These are phyloP conservation scores for Chrysotoxum bicinctum DNA, from an alignment of 2,888 invertebrate species.

Conservation along the genomic window DNA sequence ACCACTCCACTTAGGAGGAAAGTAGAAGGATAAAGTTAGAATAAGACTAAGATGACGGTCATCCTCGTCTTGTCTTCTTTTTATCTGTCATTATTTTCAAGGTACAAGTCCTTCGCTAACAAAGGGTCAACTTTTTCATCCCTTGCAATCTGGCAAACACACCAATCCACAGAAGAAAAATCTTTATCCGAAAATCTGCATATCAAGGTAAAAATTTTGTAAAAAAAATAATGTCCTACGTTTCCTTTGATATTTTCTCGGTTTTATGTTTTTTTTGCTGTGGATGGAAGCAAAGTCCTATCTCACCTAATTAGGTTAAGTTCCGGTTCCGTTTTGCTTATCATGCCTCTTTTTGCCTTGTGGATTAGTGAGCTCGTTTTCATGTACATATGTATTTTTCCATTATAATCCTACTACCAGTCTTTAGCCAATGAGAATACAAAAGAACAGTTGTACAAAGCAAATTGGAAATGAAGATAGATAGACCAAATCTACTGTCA, in stretches of 20 bases:
- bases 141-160: constrained; percentile 7
- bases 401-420: constrained; percentile 14
- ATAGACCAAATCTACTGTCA: constrained; percentile 14
- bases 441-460: constrained; percentile 17
- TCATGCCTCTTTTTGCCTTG: constrained; percentile 10
- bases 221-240: background rate
- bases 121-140: constrained; percentile 19
- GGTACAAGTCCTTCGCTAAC: background rate
- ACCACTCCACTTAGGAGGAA: background rate
- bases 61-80: background rate
- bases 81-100: background rate
- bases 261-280: background rate
- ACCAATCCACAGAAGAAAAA: constrained; percentile 21
- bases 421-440: background rate
- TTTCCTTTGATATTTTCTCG: constrained; percentile 9
- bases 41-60: background rate
- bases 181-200: constrained; percentile 41
- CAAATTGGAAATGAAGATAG: constrained; percentile 39
- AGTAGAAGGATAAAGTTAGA: constrained; percentile 15
- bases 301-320: constrained; percentile 39
- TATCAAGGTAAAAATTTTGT: constrained; percentile 23
- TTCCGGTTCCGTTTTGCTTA: background rate
- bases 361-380: constrained; percentile 42
- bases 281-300: constrained; percentile 3
- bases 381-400: constrained; percentile 5